Conservation (phyloP, 2,113 vertebrate species). For the Myotis lucifugus region DNA sequence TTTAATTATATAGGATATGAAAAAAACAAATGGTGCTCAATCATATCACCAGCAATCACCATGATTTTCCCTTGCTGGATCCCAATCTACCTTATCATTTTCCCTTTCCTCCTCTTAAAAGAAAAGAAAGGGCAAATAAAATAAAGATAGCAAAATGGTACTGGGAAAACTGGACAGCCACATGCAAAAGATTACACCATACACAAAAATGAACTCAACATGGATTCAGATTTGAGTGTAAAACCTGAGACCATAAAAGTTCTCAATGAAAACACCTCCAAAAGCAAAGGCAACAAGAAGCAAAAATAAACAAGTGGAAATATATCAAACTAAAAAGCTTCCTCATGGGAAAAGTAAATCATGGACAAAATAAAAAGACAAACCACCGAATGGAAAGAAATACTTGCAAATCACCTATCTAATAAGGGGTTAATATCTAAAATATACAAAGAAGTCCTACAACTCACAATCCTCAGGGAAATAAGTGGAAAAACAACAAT, state of each 20-base stretch:
- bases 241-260: neutral
- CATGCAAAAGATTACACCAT: neutral
- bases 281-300: neutral
- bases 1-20: neutral
- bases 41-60: neutral
- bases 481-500: neutral
- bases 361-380: neutral
- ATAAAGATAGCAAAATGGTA: neutral
- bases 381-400: neutral
- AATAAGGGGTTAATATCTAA: neutral
- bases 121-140: neutral
- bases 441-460: neutral
- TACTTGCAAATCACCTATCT: neutral
- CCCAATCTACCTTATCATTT: neutral
- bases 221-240: neutral
- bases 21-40: neutral
- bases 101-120: neutral
- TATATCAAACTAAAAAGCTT: neutral
- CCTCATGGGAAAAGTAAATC: neutral
- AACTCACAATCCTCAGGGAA: neutral
- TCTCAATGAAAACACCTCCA: neutral
- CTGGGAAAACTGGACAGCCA: neutral
- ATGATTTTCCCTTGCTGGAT: neutral
- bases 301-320: neutral
- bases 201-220: neutral